Conservation (phyloP, 2,113 vertebrate genomes). For the Drymodes brunneopygia region DNA sequence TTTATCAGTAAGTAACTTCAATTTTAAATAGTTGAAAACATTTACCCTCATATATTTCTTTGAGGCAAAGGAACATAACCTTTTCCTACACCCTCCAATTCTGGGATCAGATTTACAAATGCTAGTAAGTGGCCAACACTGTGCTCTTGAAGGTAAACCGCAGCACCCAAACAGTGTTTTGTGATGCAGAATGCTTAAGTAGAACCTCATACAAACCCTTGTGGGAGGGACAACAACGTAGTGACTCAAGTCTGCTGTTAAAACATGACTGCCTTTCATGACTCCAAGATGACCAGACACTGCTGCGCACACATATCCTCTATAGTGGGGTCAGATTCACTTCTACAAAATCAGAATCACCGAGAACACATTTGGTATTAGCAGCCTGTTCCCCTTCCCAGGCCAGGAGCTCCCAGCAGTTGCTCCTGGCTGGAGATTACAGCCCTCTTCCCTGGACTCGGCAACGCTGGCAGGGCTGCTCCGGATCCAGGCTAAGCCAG, state of each 20-base stretch:
- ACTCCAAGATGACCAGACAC: not conserved
- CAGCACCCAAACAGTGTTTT: not conserved
- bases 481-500: not conserved
- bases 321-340: not conserved
- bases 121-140: not conserved
- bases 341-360: not conserved
- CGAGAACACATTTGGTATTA: not conserved
- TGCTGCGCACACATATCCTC: accelerated
- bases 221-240: not conserved
- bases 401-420: not conserved
- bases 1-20: not conserved
- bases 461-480: not conserved
- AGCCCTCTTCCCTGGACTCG: not conserved
- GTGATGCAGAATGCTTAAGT: not conserved
- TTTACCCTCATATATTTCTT: not conserved
- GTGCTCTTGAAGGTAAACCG: not conserved
- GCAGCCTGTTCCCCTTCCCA: not conserved
- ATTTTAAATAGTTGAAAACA: not conserved
- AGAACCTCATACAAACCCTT: not conserved
- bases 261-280: not conserved
- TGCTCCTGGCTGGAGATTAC: not conserved
- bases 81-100: not conserved
- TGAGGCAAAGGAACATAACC: not conserved
- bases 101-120: not conserved
- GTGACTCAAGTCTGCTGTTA: not conserved